Base-by-base conservation (phyloP, 35 echinoderm and acorn worm genomes). In the Eucidaris tribuloides region DNA sequence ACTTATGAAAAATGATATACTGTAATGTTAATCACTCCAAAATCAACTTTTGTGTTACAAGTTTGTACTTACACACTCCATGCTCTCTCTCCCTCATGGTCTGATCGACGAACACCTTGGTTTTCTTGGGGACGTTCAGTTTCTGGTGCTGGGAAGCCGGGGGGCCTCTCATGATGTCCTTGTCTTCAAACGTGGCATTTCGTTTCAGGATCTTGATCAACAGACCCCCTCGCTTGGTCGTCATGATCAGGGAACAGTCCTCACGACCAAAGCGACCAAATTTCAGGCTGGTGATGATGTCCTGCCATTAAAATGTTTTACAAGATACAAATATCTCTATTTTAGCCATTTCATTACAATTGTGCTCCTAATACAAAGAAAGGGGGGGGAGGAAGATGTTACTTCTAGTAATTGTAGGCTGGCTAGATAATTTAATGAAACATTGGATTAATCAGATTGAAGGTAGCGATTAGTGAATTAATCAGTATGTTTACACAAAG, bases 31-130 rank as follows among this genome's bases (percentile, higher is more conserved):
- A n/a, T n/a, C n/a, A n/a, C n/a, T n/a, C n/a, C n/a, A n/a, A n/a
- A n/a, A 52, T 11, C 48, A 52, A 52, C n/a, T 52, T n/a, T 52
- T 9, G 48, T 52, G 9, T 52, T 52, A 52, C 48, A 52, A n/a
- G 9, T 11, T 52, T 52, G 48, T 25, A 94, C 87, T 89, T 68
- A 98, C 95, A 82, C 20, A 92, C 79, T 34, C 95, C 95, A 92
- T 98, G 92, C 46, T 98, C 95, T 42, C 90, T 89, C 76, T 98
- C 95, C 58, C 95, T 85, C 82, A 98, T 90, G 5, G 95, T 98
- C 78, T 98, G 95, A 52, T 98, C 95, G 3, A 98, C 95, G 90
- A 98, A 98, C 42, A 92, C 83, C 63, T 98, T 98, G 0, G 95
- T 98, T 41, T 98, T 98, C 83, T 98, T 98, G 7, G 95, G 95